phyloP scores from a whole-genome alignment of 2,113 vertebrate genomes.

The Charadrius vociferus region DNA sequence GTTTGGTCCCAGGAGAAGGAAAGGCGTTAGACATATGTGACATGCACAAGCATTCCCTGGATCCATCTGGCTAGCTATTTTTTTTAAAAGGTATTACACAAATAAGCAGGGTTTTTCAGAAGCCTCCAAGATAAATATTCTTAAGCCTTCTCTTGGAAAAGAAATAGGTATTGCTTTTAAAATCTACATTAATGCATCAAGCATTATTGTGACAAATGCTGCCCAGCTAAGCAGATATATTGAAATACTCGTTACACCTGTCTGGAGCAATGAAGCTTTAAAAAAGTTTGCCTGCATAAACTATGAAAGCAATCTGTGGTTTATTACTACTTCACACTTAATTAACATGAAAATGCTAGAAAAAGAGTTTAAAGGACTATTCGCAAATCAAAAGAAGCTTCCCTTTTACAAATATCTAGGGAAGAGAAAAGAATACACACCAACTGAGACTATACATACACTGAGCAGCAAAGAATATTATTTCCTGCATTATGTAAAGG shows the following conservation, averaged over 20 bases:
- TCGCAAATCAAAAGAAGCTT: neutral
- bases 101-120: neutral
- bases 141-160: slow-evolving; percentile 8
- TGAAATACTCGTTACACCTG: neutral
- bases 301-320: neutral
- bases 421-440: neutral
- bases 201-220: neutral
- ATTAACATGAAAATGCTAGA: neutral
- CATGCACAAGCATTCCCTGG: slow-evolving; percentile 10
- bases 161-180: neutral
- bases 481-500: neutral
- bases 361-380: neutral
- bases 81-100: slow-evolving; percentile 24
- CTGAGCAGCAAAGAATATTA: neutral
- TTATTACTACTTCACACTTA: neutral
- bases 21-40: slow-evolving; percentile 56
- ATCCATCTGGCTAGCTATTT: slow-evolving; percentile 51
- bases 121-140: slow-evolving; percentile 3
- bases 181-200: neutral
- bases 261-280: neutral
- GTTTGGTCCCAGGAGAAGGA: slow-evolving; percentile 52
- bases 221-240: neutral
- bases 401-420: neutral
- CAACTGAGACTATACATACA: neutral
- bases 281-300: neutral